Base-by-base conservation (phyloP, 2,888 invertebrate genomes). In the Muschampia plurimacula region DNA sequence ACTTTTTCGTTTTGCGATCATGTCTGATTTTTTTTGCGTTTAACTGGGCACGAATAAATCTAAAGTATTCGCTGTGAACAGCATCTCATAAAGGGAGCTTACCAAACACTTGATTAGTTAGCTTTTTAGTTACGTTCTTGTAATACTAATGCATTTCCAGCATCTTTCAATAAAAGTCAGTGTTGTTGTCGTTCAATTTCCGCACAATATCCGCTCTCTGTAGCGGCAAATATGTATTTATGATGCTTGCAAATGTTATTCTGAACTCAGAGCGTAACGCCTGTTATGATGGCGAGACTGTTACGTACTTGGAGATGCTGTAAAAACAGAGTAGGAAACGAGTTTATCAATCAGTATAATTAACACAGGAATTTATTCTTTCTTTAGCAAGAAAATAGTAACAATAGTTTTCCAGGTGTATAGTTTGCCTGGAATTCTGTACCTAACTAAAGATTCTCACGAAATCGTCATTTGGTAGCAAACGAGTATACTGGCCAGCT, bases 131-230 rank as follows among this genome's bases (percentile, higher is more conserved):
- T 39, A 62, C 22, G 44, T 39, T 32, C 9, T 62, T 28, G 60
- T 62, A 62, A 55, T 52, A 41, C 60, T 49, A 60, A 66, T 66
- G 52, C 44, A 60, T 67, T 62, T 62, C 62, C 60, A 66, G 67
- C 62, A 32, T 67, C 63, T 46, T 72, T 72, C 57, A 63, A 72
- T 72, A 72, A 67, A 72, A 72, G 72, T 72, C 67, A 64, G 64
- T 72, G 62, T 72, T 67, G 72, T 67, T 67, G 66, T 72, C 72
- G 67, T 72, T 72, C 67, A 72, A 72, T 72, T 72, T 72, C 72
- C 72, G 72, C 55, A 55, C 63, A 72, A 72, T 72, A 72, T 72
- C 72, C 72, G 72, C 63, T 72, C 63, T 55, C 41, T 52, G 72
- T 67, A 60, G 67, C 62, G 55, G 72, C 67, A 67, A 72, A 72